These are phyloP conservation scores for Acleris literana DNA, from an alignment of 2,888 invertebrate genomes.

Conservation along the genomic window DNA sequence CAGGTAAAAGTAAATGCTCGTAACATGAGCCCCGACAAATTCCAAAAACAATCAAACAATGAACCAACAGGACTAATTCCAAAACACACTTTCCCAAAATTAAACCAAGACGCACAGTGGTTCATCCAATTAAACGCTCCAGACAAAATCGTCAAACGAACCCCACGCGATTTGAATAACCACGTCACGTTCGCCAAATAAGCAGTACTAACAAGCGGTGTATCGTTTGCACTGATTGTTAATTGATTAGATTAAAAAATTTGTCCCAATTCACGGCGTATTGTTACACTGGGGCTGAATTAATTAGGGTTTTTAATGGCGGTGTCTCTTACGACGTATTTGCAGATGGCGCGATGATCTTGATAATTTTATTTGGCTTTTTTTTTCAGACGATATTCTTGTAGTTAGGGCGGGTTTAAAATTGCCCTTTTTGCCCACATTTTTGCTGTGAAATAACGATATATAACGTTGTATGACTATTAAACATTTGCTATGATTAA, in stretches of 20 bases:
- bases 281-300: constrained; percentile 70
- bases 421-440: background rate
- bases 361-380: constrained; percentile 38
- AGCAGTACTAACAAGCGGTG: constrained; percentile 81
- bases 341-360: constrained; percentile 61
- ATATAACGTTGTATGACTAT: background rate
- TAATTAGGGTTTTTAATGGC: constrained; percentile 72
- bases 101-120: constrained; percentile 55
- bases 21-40: background rate
- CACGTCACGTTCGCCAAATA: constrained; percentile 81
- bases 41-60: background rate
- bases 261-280: constrained; percentile 73
- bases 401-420: too few species aligned
- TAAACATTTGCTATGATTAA: too few species aligned
- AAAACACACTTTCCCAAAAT: constrained; percentile 30
- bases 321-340: constrained; percentile 77
- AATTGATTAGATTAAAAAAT: constrained; percentile 84
- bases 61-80: constrained; percentile 2
- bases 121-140: constrained; percentile 66
- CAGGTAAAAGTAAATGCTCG: background rate
- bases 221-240: constrained; percentile 84
- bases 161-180: constrained; percentile 73
- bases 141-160: constrained; percentile 74
- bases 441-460: background rate
- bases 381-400: background rate